Percentiles rank a stretch among this genome's conserved stretches.
Conservation (phyloP, 2,888 invertebrate species). For the Cheilosia grossa region DNA sequence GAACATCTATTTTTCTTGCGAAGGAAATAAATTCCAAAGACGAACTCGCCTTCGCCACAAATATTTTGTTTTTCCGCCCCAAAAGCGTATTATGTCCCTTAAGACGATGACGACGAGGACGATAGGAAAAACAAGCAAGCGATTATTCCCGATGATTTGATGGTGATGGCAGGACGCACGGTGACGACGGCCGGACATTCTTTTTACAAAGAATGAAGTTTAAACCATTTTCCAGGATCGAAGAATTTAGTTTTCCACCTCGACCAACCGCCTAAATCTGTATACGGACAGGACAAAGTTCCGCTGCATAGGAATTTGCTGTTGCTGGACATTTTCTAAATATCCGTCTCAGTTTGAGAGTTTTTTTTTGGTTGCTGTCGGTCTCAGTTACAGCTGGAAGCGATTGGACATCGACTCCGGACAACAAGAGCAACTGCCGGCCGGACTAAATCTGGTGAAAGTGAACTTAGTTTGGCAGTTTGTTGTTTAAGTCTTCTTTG, state of each 20-base stretch:
- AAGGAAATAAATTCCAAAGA: conserved; percentile 36
- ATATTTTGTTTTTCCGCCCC: background rate
- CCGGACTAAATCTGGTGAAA: conserved; percentile 17
- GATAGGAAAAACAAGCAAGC: conserved; percentile 26
- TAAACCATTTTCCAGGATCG: conserved; percentile 52
- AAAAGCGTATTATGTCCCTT: conserved; percentile 26
- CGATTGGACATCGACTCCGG: conserved; percentile 1
- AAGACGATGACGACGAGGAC: conserved; percentile 2
- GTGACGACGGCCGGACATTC: background rate
- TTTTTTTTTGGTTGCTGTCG: conserved; percentile 7
- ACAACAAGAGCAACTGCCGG: background rate
- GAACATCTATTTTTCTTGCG: background rate
- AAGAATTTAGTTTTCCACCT: conserved; percentile 61
- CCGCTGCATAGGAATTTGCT: conserved; percentile 29
- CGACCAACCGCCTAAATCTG: conserved; percentile 14
- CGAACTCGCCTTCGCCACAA: conserved; percentile 29
- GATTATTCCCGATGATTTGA: conserved; percentile 66
- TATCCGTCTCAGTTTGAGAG: background rate
- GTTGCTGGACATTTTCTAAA: conserved; percentile 31
- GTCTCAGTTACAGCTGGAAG: conserved; percentile 39
- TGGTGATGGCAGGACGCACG: conserved; percentile 5
- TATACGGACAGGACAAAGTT: conserved; percentile 15
- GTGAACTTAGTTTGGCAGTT: conserved; percentile 47
- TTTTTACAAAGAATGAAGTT: conserved; percentile 10
- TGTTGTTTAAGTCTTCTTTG: conserved; percentile 48